Base-by-base conservation (phyloP, 1,140 invertebrate species). In the Homarus americanus region DNA sequence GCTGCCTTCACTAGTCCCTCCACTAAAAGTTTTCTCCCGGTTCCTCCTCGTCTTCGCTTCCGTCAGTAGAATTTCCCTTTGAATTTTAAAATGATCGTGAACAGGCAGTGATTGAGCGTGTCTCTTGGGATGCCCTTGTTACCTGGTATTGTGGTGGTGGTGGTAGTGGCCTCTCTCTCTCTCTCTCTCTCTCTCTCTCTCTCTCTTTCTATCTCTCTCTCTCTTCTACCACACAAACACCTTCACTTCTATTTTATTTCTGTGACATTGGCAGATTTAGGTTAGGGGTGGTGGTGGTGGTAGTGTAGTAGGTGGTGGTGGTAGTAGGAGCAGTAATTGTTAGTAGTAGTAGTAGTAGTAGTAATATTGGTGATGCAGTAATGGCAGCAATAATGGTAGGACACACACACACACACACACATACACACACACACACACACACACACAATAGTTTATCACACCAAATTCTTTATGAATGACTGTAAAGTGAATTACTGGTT, bases 121-220 rank as follows among this genome's bases (percentile, higher is more conserved):
- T 89, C 87, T 82, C 87, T n/a, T 24, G 87, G 87, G 87, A 89
- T 1, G 41, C 20, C 87, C 87, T 89, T 89, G 87, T 89, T 89
- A 89, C 87, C 78, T 49, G 63, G 87, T 84, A 90, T 90, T 90
- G 80, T 84, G 69, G 49, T 38, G 49, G 86, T 32, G 86, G 20
- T 28, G 53, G 44, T n/a, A n/a, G n/a, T n/a, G n/a, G n/a, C n/a
- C n/a, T n/a, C n/a, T n/a, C n/a, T n/a, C n/a, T n/a, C n/a, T n/a
- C n/a, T n/a, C n/a, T n/a, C n/a, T n/a, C n/a, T n/a, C n/a, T n/a
- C n/a, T n/a, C n/a, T n/a, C n/a, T n/a, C n/a, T n/a, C n/a, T n/a
- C n/a, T n/a, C n/a, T n/a, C n/a, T n/a, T n/a, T n/a, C n/a, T n/a
- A n/a, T n/a, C n/a, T n/a, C n/a, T n/a, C n/a, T n/a, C n/a, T n/a